A percentile compares a stretch with the other conserved stretches of the same genome.
phyloP scores from a whole-genome alignment of 2,797 vertebrate species.

The Hybognathus amarus region DNA sequence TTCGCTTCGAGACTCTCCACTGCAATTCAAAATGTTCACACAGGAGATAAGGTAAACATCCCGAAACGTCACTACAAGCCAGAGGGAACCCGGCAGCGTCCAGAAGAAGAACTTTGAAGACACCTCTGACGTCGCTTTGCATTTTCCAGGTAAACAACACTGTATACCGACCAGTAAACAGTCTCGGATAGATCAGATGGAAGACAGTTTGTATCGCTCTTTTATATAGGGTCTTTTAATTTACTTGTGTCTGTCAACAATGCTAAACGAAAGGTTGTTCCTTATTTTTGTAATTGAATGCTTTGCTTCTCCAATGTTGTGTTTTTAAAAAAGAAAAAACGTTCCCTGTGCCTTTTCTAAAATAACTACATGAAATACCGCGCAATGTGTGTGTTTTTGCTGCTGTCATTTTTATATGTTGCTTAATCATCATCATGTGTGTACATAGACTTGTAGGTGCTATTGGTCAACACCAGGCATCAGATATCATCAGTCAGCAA shows the following conservation, averaged over 20 bases:
- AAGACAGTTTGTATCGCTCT: neutral
- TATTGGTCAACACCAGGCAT: slow-evolving; percentile 34
- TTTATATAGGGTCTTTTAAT: neutral
- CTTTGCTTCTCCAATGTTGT: neutral
- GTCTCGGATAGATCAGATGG: neutral
- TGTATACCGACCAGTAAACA: neutral
- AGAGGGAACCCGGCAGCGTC: neutral
- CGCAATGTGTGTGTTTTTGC: neutral
- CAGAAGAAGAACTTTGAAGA: neutral
- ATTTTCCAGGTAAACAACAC: slow-evolving; percentile 36
- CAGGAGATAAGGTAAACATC: neutral
- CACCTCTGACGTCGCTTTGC: neutral
- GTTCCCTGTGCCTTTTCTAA: neutral
- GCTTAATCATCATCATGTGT: slow-evolving; percentile 1
- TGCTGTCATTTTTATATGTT: neutral
- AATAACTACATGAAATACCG: neutral
- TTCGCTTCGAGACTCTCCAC: neutral
- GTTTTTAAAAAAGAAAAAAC: neutral
- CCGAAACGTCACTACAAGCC: neutral
- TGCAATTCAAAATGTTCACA: slow-evolving; percentile 30
- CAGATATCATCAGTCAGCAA: slow-evolving; percentile 23
- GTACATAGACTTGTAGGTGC: neutral
- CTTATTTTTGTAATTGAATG: no score
- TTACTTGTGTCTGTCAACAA: neutral
- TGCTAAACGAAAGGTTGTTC: neutral